These are phyloP conservation scores for Aviceda subcristata DNA, from an alignment of 2,113 vertebrate species.

Conservation along the genomic window DNA sequence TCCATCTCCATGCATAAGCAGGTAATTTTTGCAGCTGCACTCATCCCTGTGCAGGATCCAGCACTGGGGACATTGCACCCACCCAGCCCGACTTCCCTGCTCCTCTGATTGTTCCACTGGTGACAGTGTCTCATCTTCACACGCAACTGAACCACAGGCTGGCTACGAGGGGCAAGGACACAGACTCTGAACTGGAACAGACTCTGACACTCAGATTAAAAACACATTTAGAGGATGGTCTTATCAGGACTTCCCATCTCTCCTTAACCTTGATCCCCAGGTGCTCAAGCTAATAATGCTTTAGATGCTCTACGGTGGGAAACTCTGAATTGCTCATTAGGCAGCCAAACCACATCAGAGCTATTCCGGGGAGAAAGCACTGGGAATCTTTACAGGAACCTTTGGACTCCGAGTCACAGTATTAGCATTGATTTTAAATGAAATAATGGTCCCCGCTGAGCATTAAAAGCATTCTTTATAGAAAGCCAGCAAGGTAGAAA, in stretches of 20 bases:
- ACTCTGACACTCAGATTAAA: constrained; percentile 8
- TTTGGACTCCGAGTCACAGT: constrained; percentile 57
- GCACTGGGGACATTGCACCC: not conserved
- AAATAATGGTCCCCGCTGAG: constrained; percentile 61
- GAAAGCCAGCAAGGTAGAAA: constrained; percentile 62
- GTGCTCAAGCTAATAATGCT: constrained; percentile 42
- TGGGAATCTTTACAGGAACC: constrained; percentile 66
- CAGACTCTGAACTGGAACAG: not conserved
- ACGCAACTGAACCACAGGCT: not conserved
- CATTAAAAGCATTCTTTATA: constrained; percentile 66
- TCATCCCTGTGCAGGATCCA: not conserved
- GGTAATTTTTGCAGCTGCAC: not conserved
- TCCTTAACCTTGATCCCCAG: constrained; percentile 47
- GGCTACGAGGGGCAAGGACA: not conserved
- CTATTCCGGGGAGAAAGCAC: constrained; percentile 51
- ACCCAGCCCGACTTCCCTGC: not conserved
- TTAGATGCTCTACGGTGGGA: constrained; percentile 28
- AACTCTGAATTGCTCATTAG: constrained; percentile 62
- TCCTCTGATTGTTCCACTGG: not conserved
- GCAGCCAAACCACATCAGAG: constrained; percentile 56
- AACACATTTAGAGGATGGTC: constrained; percentile 40
- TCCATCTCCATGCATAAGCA: not conserved
- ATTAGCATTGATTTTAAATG: constrained; percentile 68
- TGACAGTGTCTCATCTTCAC: not conserved
- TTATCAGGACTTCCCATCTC: constrained; percentile 34